A percentile compares a stretch with the other conserved stretches of the same genome.
Conservation (phyloP, 30 jellyfish, hydroid and myxozoan genomes). For the Calvadosia cruxmelitensis region DNA sequence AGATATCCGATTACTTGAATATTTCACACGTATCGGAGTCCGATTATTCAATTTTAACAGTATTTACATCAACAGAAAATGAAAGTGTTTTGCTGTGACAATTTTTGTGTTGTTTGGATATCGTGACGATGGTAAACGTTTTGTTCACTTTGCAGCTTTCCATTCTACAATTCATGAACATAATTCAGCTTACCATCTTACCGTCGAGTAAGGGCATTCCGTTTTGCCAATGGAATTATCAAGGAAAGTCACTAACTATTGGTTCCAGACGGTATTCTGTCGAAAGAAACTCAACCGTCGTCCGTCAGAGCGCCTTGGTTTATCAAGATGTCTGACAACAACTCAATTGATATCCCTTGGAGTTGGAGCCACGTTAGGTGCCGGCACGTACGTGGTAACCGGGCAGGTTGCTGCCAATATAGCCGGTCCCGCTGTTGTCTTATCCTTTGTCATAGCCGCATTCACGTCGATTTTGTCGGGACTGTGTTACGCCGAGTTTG, state of each 20-base stretch:
- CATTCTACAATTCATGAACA: too few relatives aligned
- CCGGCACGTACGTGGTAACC: constrained; percentile 98
- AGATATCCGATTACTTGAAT: too few relatives aligned
- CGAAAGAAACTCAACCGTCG: constrained; percentile 43
- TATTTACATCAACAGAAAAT: too few relatives aligned
- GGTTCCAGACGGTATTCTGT: constrained; percentile 78
- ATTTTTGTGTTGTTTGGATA: too few relatives aligned
- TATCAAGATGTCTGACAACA: constrained; percentile 81
- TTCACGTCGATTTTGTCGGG: constrained; percentile 95
- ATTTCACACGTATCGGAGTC: too few relatives aligned
- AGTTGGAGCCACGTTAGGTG: constrained; percentile 98
- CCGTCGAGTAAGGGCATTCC: too few relatives aligned
- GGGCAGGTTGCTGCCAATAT: constrained; percentile 99
- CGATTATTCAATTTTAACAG: too few relatives aligned
- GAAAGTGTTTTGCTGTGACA: too few relatives aligned
- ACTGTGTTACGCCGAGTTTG: constrained; percentile 95
- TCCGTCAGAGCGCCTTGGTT: constrained; percentile 21
- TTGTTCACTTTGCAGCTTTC: too few relatives aligned
- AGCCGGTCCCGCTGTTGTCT: constrained; percentile 97
- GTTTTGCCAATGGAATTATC: background rate
- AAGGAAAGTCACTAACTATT: constrained; percentile 3
- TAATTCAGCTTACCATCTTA: too few relatives aligned
- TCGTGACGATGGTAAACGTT: too few relatives aligned
- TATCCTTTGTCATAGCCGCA: constrained; percentile 96
- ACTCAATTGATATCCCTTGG: constrained; percentile 85